phyloP scores from a whole-genome alignment of 2,888 invertebrate genomes.

The Parnassius orleans region DNA sequence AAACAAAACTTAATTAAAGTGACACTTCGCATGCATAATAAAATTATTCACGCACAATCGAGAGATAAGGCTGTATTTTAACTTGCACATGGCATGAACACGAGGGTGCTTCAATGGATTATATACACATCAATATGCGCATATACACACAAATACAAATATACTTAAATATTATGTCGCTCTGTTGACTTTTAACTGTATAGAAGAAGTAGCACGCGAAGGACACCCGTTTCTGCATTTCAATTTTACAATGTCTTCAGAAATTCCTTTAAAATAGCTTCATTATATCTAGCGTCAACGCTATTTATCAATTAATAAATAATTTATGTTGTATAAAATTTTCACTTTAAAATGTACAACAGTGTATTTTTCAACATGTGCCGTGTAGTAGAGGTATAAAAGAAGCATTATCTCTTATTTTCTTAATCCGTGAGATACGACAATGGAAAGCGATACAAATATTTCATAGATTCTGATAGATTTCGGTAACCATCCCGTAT shows the following conservation, averaged over 20 bases:
- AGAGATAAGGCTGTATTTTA: slow-evolving; percentile 39
- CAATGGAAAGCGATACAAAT: too few species aligned
- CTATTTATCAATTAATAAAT: slow-evolving; percentile 4
- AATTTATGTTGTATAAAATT: neutral
- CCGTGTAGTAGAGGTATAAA: too few species aligned
- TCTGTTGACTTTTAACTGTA: slow-evolving; percentile 12
- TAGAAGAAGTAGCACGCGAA: neutral
- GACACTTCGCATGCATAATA: slow-evolving; percentile 73
- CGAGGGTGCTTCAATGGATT: slow-evolving; percentile 24
- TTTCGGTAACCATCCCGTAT: too few species aligned
- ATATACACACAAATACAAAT: slow-evolving; percentile 6
- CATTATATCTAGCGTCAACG: slow-evolving; percentile 12
- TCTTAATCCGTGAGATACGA: too few species aligned
- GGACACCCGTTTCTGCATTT: neutral
- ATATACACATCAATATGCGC: slow-evolving; percentile 16
- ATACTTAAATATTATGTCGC: slow-evolving; percentile 11
- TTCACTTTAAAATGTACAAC: too few species aligned
- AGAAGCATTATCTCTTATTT: too few species aligned
- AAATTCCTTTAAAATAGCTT: slow-evolving; percentile 16
- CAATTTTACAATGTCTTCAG: slow-evolving; percentile 11
- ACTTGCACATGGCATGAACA: slow-evolving; percentile 27
- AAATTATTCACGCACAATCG: slow-evolving; percentile 66
- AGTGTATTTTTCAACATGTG: too few species aligned
- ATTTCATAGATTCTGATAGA: too few species aligned
- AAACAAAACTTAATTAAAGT: slow-evolving; percentile 75